phyloP scores from a whole-genome alignment of 2,888 invertebrate species.

The Pristionchus entomophagus region DNA sequence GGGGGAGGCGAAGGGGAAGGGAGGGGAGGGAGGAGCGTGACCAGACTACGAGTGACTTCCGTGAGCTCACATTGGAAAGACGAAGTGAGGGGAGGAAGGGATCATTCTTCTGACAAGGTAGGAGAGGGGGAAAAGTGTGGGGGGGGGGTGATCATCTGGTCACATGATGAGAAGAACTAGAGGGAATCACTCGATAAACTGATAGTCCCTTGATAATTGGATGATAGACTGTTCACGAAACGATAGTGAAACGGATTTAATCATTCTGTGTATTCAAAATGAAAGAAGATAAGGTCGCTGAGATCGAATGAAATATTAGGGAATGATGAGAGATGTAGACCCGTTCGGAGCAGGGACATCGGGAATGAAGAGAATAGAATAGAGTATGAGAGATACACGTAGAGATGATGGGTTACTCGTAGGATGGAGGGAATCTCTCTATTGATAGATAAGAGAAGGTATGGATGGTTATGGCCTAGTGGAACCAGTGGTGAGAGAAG shows the following conservation, averaged over 20 bases:
- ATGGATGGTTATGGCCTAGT: background rate
- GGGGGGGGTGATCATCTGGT: too few species aligned
- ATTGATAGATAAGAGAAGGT: background rate
- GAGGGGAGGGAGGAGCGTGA: background rate
- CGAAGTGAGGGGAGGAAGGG: background rate
- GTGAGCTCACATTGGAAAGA: background rate
- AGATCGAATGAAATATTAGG: background rate
- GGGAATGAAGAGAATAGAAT: background rate
- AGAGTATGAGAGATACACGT: conserved; percentile 4
- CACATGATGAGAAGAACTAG: too few species aligned
- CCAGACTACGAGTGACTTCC: background rate
- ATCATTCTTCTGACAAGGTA: too few species aligned
- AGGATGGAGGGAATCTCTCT: background rate
- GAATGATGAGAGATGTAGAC: background rate
- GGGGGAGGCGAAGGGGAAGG: background rate
- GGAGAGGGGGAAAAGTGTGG: background rate
- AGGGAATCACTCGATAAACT: too few species aligned
- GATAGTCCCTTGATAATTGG: too few species aligned
- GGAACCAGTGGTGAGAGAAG: background rate
- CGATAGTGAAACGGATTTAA: too few species aligned
- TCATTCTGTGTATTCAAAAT: too few species aligned
- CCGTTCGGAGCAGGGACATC: background rate
- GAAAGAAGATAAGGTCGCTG: background rate
- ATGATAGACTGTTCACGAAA: too few species aligned
- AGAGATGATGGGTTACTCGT: background rate